Evolutionary conservation across 2,888 invertebrate species (phyloP).

Genomic region (Erebia epiphron): DNA sequence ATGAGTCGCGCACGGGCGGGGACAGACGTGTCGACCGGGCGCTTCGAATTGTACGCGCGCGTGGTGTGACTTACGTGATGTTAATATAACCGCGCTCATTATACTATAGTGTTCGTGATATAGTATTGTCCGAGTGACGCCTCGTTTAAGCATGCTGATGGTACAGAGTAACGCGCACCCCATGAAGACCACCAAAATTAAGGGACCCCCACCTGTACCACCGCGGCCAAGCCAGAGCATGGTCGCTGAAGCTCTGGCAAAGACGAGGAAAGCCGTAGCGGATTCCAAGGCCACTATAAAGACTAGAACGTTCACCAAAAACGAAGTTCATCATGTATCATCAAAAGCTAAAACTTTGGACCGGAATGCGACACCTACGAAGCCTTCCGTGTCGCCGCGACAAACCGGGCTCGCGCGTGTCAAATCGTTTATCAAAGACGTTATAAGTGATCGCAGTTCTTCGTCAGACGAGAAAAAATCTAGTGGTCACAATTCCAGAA

Average conservation of each 20-base stretch:
- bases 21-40: constrained; percentile 60
- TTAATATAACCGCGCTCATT: constrained; percentile 71
- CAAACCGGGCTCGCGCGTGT: constrained; percentile 78
- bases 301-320: constrained; percentile 65
- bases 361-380: constrained; percentile 58
- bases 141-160: constrained; percentile 76
- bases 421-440: constrained; percentile 80
- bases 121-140: constrained; percentile 78
- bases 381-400: constrained; percentile 69
- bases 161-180: constrained; percentile 83
- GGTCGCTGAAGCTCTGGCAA: constrained; percentile 88
- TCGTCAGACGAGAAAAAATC: constrained; percentile 76
- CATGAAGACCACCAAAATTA: constrained; percentile 75
- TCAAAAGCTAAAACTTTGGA: constrained; percentile 72
- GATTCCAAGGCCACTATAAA: constrained; percentile 75
- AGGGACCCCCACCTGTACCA: constrained; percentile 90
- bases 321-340: constrained; percentile 57
- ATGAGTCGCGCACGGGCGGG: constrained; percentile 65
- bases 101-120: constrained; percentile 75
- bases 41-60: constrained; percentile 55
- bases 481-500: constrained; percentile 73
- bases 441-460: constrained; percentile 77
- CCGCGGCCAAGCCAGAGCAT: constrained; percentile 90
- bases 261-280: constrained; percentile 82
- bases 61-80: constrained; percentile 61